These are phyloP conservation scores for Syngnathus floridae DNA, from an alignment of 2,113 vertebrate genomes.

Conservation along the genomic window DNA sequence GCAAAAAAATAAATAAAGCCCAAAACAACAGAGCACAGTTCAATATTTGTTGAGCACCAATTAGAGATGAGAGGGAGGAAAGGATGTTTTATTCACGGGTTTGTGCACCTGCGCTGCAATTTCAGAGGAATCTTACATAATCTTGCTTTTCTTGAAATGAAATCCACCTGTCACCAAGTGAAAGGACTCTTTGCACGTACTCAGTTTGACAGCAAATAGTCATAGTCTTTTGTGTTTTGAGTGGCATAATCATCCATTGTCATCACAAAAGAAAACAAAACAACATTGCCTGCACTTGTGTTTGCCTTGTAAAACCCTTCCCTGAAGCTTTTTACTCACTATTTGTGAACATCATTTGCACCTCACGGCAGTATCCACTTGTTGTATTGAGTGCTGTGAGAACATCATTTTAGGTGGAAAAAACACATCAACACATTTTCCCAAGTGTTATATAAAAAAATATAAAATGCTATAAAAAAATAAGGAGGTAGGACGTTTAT, in stretches of 20 bases:
- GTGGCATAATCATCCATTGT: background rate
- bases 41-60: background rate
- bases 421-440: background rate
- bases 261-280: background rate
- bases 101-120: conserved; percentile 1
- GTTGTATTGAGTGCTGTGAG: background rate
- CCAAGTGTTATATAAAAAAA: background rate
- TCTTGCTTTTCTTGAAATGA: background rate
- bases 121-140: background rate
- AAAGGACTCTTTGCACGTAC: background rate
- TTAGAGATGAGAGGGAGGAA: conserved; percentile 2
- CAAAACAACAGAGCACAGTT: background rate
- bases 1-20: background rate
- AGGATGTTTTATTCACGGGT: background rate
- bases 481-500: background rate
- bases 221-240: background rate
- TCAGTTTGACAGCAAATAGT: background rate
- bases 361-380: background rate
- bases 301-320: background rate
- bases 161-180: background rate
- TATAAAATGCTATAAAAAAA: background rate
- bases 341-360: conserved; percentile 5
- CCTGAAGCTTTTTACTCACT: background rate
- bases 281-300: background rate
- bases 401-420: background rate